A percentile compares a stretch with the other conserved stretches of the same genome.
phyloP scores from a whole-genome alignment of 2,797 vertebrate species.

The Mycteria americana region DNA sequence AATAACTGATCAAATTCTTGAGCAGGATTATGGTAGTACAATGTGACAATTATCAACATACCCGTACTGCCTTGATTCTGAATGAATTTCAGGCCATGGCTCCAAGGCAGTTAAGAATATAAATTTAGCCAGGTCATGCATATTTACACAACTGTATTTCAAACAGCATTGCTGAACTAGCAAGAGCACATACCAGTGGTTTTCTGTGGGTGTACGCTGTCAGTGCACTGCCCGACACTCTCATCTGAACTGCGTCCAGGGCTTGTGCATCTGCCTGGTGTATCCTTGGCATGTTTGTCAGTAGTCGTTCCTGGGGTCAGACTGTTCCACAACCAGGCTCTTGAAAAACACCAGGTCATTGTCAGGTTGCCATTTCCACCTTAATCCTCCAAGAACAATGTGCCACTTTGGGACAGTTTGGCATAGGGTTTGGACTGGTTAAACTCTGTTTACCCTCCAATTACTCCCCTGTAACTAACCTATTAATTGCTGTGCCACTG shows the following conservation, averaged over 20 bases:
- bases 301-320: not conserved
- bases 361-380: not conserved
- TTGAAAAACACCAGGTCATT: not conserved
- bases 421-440: not conserved
- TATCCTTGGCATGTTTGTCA: not conserved
- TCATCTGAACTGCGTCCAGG: not conserved
- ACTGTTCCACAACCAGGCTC: not conserved
- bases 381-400: not conserved
- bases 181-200: not conserved
- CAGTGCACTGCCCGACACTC: not conserved
- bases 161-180: not conserved
- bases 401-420: not conserved
- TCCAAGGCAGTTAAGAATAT: not conserved
- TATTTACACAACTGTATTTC: not conserved
- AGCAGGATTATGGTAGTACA: not conserved
- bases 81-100: not conserved
- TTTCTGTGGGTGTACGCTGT: not conserved
- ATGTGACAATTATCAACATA: not conserved
- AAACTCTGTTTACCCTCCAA: not conserved
- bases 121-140: not conserved
- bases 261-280: not conserved
- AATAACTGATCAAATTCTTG: not conserved
- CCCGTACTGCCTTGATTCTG: not conserved
- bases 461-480: not conserved
- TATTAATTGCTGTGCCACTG: not conserved